phyloP scores from a whole-genome alignment of 2,113 vertebrate genomes.

The Hippocampus mohnikei region DNA sequence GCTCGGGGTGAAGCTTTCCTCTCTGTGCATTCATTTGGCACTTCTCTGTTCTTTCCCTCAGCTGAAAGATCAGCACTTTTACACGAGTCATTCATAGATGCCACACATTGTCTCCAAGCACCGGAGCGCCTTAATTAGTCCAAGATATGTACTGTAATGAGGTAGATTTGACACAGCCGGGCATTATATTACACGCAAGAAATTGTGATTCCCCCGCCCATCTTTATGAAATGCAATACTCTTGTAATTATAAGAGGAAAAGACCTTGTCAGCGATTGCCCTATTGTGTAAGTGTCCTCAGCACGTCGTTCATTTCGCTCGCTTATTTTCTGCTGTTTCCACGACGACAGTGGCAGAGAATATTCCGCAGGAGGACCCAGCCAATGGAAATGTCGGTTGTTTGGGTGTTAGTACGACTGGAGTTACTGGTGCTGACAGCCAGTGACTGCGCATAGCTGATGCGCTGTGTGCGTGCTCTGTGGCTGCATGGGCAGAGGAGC shows the following conservation, averaged over 20 bases:
- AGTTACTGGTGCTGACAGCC: conserved; percentile 62
- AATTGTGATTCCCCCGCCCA: background rate
- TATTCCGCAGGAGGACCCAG: conserved; percentile 48
- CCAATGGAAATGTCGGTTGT: conserved; percentile 57
- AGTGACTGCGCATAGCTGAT: conserved; percentile 12
- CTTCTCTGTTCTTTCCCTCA: conserved; percentile 24
- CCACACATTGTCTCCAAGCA: conserved; percentile 45
- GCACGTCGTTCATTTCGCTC: conserved; percentile 32
- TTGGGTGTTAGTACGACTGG: conserved; percentile 54
- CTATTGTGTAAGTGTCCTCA: conserved; percentile 6
- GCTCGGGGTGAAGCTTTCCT: conserved; percentile 44
- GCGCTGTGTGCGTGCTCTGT: conserved; percentile 15
- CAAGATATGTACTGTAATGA: conserved; percentile 27
- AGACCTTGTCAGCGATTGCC: conserved; percentile 33
- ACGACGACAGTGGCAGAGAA: conserved; percentile 73
- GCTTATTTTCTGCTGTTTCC: conserved; percentile 66
- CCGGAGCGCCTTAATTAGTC: conserved; percentile 38
- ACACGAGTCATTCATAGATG: conserved; percentile 59
- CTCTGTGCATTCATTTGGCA: conserved; percentile 31
- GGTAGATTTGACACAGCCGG: conserved; percentile 2
- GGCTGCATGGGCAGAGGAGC: conserved; percentile 3
- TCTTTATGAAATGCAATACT: background rate
- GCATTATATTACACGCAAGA: conserved; percentile 3
- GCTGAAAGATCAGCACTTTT: conserved; percentile 54
- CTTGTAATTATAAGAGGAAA: background rate